Evolutionary conservation across 1,140 invertebrate genomes (phyloP).

Genomic region (Leucophenga varia): DNA sequence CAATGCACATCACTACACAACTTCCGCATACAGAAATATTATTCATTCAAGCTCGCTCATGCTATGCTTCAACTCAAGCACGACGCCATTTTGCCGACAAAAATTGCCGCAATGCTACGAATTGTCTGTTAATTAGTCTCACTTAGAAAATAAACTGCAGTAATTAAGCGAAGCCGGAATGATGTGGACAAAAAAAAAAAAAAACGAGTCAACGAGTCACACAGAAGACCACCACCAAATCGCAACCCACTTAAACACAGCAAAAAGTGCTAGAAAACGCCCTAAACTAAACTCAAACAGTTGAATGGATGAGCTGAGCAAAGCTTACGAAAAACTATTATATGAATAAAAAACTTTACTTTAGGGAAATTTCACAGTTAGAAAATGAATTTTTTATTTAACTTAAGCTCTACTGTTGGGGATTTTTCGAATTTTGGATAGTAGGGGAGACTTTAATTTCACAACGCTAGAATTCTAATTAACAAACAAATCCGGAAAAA

Average conservation of each 20-base stretch:
- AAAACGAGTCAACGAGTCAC: neutral
- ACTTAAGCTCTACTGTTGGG: no score
- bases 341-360: no score
- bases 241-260: constrained; percentile 1
- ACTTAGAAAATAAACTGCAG: constrained; percentile 57
- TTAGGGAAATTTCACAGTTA: no score
- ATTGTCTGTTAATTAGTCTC: constrained; percentile 56
- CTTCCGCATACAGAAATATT: no score
- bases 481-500: constrained; percentile 53
- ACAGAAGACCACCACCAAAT: constrained; percentile 3
- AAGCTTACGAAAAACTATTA: no score
- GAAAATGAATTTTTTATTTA: no score
- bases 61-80: no score
- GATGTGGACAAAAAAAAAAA: constrained; percentile 28
- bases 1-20: no score
- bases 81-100: no score
- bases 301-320: no score
- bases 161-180: constrained; percentile 43
- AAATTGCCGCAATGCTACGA: constrained; percentile 48
- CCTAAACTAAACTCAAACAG: neutral
- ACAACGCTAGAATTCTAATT: constrained; percentile 53
- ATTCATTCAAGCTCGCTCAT: no score
- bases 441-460: constrained; percentile 39
- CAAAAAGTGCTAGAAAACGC: constrained; percentile 9
- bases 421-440: no score